Conservation (phyloP, 1,140 invertebrate species). For the Pristionchus pacificus region DNA sequence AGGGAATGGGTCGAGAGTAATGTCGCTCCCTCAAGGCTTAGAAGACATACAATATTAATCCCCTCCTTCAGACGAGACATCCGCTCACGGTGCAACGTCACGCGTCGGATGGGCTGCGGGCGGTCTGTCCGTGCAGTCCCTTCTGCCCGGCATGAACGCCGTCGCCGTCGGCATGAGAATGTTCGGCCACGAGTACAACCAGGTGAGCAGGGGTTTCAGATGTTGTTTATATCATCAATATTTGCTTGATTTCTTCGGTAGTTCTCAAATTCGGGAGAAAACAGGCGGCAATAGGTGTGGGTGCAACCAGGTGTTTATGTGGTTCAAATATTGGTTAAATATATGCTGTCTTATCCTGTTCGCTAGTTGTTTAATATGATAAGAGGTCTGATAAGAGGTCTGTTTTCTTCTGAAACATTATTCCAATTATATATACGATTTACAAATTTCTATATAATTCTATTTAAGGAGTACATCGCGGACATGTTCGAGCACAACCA, state of each 20-base stretch:
- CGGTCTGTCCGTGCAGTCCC: background rate
- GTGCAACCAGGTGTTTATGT: background rate
- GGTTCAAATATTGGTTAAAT: background rate
- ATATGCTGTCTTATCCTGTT: background rate
- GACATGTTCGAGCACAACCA: background rate
- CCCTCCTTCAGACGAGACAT: background rate
- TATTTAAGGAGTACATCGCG: background rate
- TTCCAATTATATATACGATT: background rate
- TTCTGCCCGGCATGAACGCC: background rate
- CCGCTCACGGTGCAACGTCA: background rate
- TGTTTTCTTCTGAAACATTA: too few relatives aligned
- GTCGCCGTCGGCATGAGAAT: background rate
- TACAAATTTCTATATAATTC: background rate
- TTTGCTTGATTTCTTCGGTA: too few relatives aligned
- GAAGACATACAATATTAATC: too few relatives aligned
- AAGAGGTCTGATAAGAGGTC: too few relatives aligned
- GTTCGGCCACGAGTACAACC: background rate
- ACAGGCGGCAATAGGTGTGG: too few relatives aligned
- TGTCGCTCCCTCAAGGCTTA: too few relatives aligned
- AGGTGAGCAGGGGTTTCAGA: background rate
- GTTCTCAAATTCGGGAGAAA: too few relatives aligned
- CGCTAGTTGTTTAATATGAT: background rate
- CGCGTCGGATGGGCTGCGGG: background rate
- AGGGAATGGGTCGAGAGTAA: too few relatives aligned
- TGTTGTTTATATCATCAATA: too few relatives aligned